Evolutionary conservation across 2,797 vertebrate genomes (phyloP), one percentile per base, ranked within the genome.

Genomic region (Pteropus rufus): DNA sequence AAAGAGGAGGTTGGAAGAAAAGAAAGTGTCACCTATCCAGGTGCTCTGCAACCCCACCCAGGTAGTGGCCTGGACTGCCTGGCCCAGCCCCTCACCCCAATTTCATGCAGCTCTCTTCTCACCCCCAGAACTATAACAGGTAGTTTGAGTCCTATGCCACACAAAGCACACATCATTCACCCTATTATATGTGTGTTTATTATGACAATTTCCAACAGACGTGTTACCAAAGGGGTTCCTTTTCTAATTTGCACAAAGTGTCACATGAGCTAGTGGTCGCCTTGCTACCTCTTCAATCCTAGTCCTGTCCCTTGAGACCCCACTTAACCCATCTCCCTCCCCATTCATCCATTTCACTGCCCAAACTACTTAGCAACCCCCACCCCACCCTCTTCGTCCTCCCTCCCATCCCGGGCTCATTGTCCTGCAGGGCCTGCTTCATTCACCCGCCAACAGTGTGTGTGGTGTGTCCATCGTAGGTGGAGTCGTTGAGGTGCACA

Each of bases 401-500:
- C 41, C 80, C 73, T 29, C 64, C 89, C n/a, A 29, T 10, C 36
- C 72, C 80, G 67, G 64, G 69, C 49, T 80, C 73, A n/a, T 0
- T 0, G 2, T 12, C 56, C 46, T 4, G 0, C 5, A 21, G 56
- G 44, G 26, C 39, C 26, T 34, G 0, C 31, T 52, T 60, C 19
- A 92, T 97, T 99, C 98, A 99, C 99, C 99, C 99, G 97, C 98
- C 98, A 88, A 99, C 98, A 0, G 98, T 98, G 97, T 98, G 99
- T 2, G 99, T 98, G 0, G 98, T 99, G 98, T 98, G 98, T 7
- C 99, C 99, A 3, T 99, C 99, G 0, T 99, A 99, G 86, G 99
- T 99, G 91, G 99, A 99, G 98, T 99, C 99, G 0, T 99, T 99
- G 70, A 99, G 99, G 98, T 99, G 98, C 62, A 99, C 96, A 0